Evolutionary conservation across 2,797 vertebrate genomes (phyloP).

Genomic region (Steatocranus sp.): DNA sequence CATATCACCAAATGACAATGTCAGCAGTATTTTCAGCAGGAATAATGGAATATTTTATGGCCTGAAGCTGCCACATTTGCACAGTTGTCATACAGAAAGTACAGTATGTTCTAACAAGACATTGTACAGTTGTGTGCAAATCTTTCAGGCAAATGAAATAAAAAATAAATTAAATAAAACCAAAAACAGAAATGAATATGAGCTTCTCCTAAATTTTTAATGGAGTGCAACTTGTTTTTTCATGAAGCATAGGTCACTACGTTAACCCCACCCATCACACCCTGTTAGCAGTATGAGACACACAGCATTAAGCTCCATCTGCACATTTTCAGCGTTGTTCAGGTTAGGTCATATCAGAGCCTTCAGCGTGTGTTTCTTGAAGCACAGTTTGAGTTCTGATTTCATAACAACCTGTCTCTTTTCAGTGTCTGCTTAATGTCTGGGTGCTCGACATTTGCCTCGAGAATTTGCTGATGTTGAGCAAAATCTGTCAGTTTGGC

Average conservation of each 20-base stretch:
- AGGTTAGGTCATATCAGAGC: not conserved
- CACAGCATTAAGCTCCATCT: not conserved
- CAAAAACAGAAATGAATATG: not conserved
- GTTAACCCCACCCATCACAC: not conserved
- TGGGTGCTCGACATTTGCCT: not conserved
- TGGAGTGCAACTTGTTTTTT: not conserved
- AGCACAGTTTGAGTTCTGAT: not conserved
- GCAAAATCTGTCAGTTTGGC: not conserved
- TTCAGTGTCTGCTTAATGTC: not conserved
- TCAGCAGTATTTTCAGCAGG: not conserved
- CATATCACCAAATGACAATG: not conserved
- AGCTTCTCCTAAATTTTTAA: not conserved
- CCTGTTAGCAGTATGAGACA: not conserved
- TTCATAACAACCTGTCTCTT: not conserved
- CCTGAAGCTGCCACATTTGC: not conserved
- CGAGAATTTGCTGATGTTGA: not conserved
- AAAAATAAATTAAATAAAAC: not conserved
- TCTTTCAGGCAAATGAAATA: not conserved
- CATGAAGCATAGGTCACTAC: not conserved
- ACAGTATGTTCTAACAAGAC: not conserved
- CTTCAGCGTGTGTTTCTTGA: not conserved
- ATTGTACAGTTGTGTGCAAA: not conserved
- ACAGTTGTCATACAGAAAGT: not conserved
- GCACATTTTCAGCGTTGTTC: not conserved
- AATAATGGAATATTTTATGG: constrained; percentile 10